phyloP scores from a whole-genome alignment of 2,113 vertebrate genomes.

The Peromyscus californicus region DNA sequence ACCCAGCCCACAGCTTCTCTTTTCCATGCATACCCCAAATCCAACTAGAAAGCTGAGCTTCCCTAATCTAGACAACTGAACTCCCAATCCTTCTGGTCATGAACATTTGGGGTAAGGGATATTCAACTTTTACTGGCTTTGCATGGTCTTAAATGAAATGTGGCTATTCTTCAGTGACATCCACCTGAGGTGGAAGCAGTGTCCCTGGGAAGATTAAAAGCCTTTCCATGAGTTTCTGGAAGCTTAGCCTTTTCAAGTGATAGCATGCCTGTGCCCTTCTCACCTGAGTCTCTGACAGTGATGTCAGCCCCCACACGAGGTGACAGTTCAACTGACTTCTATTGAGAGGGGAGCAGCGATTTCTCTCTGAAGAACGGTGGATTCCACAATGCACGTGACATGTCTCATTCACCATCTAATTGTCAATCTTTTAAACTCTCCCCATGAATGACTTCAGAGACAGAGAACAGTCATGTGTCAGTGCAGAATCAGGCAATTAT shows the following conservation, averaged over 20 bases:
- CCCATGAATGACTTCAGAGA: slow-evolving; percentile 53
- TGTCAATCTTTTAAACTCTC: slow-evolving; percentile 51
- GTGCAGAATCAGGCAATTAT: neutral
- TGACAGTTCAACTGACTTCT: neutral
- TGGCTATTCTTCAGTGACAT: neutral
- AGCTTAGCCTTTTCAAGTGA: neutral
- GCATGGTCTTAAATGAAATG: neutral
- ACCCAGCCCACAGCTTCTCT: neutral
- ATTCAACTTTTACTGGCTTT: neutral
- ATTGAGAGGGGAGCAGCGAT: neutral
- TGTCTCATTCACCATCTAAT: neutral
- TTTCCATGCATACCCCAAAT: neutral
- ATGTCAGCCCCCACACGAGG: neutral
- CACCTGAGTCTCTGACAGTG: neutral
- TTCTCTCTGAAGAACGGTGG: neutral
- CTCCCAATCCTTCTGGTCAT: neutral
- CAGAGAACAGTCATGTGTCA: neutral
- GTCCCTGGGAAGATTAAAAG: slow-evolving; percentile 6
- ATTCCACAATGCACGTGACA: neutral
- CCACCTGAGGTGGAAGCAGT: neutral
- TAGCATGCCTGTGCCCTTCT: neutral
- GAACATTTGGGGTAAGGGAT: neutral
- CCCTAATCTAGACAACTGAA: too few relatives aligned
- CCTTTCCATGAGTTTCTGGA: slow-evolving; percentile 3
- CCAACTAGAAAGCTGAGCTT: neutral